Conservation (phyloP, 2,113 vertebrate species). For the Mirounga angustirostris region DNA sequence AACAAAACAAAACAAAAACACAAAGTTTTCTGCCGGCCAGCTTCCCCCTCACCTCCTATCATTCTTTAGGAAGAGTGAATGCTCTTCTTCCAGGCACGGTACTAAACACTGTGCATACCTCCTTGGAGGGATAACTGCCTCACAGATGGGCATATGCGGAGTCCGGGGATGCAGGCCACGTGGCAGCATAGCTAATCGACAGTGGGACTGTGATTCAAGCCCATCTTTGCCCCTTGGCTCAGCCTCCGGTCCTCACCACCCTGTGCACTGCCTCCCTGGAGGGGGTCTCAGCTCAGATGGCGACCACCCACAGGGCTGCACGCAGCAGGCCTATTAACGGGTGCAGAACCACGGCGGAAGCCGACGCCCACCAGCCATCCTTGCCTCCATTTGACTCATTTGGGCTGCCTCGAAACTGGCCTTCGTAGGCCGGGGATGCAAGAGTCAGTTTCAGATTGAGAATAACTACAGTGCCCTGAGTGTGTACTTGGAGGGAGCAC, state of each 20-base stretch:
- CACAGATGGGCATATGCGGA: not conserved
- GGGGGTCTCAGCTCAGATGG: not conserved
- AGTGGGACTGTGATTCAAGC: accelerated
- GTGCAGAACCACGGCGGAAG: accelerated
- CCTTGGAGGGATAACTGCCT: not conserved
- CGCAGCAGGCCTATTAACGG: accelerated
- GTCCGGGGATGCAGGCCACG: no score
- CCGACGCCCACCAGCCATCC: not conserved
- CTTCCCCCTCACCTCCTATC: not conserved
- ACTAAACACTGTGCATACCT: not conserved
- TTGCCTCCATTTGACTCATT: not conserved
- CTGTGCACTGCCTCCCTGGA: not conserved
- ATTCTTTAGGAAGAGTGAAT: not conserved
- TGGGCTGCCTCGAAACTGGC: not conserved
- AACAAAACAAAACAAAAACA: not conserved
- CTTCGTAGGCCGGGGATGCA: not conserved
- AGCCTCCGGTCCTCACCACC: not conserved
- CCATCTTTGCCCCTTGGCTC: not conserved
- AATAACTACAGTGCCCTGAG: not conserved
- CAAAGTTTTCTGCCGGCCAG: not conserved
- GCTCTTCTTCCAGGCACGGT: not conserved
- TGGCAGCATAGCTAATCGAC: accelerated
- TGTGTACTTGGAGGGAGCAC: no score
- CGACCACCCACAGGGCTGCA: accelerated
- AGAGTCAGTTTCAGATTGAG: not conserved